A percentile compares a stretch with the other conserved stretches of the same genome.
Evolutionary conservation across 2,888 invertebrate species (phyloP).

Genomic region (Emmelina monodactyla): DNA sequence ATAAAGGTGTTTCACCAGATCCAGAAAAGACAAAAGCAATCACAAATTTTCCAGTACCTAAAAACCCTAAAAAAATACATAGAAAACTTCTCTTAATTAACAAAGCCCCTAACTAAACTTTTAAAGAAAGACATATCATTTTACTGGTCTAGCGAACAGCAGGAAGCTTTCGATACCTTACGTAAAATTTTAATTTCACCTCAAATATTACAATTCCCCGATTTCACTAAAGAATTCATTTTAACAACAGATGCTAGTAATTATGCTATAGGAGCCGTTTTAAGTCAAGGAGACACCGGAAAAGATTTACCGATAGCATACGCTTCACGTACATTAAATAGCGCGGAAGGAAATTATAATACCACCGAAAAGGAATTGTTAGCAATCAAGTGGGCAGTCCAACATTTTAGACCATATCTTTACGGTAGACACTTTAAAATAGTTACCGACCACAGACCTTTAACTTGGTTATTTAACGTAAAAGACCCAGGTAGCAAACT

Average conservation of each 20-base stretch:
- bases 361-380: slow-evolving; percentile 11
- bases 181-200: slow-evolving; percentile 11
- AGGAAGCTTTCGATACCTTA: slow-evolving; percentile 8
- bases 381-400: slow-evolving; percentile 1
- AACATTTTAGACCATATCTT: slow-evolving; percentile 2
- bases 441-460: no score
- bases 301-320: slow-evolving; percentile 16
- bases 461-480: no score
- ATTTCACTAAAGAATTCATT: slow-evolving; percentile 14
- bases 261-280: slow-evolving; percentile 12
- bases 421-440: slow-evolving; percentile 2
- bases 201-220: slow-evolving; percentile 10
- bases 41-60: neutral
- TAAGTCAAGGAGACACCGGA: slow-evolving; percentile 10
- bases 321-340: slow-evolving; percentile 15
- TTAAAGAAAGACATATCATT: slow-evolving; percentile 3
- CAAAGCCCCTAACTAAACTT: slow-evolving; percentile 15
- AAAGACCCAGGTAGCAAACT: neutral
- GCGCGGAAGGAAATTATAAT: slow-evolving; percentile 16
- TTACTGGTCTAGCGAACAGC: slow-evolving; percentile 2
- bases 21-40: slow-evolving; percentile 9
- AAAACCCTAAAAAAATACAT: slow-evolving; percentile 6
- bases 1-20: no score
- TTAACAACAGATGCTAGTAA: slow-evolving; percentile 15
- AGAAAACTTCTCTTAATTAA: slow-evolving; percentile 14